phyloP scores from a whole-genome alignment of 2,797 vertebrate genomes.

The Myotis daubentonii region DNA sequence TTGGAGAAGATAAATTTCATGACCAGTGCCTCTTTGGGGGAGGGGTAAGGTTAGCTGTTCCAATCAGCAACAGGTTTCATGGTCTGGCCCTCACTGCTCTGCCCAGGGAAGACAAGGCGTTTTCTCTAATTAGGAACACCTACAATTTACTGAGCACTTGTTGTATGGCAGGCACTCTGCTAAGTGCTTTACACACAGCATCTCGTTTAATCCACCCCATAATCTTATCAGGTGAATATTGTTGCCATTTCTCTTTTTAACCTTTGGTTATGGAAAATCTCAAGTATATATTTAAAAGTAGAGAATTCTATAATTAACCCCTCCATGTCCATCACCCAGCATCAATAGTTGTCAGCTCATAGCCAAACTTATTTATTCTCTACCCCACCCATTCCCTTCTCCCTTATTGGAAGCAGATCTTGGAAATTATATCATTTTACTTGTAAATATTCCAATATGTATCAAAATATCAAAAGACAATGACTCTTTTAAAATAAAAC shows the following conservation, averaged over 20 bases:
- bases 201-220: constrained; percentile 17
- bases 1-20: not conserved
- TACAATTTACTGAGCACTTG: not conserved
- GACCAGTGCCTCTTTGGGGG: not conserved
- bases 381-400: not conserved
- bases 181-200: not conserved
- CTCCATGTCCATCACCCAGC: not conserved
- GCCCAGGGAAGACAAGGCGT: not conserved
- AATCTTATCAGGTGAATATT: constrained; percentile 17
- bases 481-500: not conserved
- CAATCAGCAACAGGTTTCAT: not conserved
- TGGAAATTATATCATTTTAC: not conserved
- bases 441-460: not conserved
- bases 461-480: constrained; percentile 34
- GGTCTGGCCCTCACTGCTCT: not conserved
- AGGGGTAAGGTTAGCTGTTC: not conserved
- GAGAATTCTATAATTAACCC: not conserved
- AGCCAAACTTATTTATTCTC: not conserved
- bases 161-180: not conserved
- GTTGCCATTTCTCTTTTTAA: constrained; percentile 9
- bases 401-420: constrained; percentile 42
- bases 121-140: not conserved
- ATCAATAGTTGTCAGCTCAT: not conserved
- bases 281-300: constrained; percentile 33
- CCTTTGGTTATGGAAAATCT: constrained; percentile 4